These are phyloP conservation scores for Isotomurus palustris DNA, from an alignment of 2,888 invertebrate species.

Conservation along the genomic window DNA sequence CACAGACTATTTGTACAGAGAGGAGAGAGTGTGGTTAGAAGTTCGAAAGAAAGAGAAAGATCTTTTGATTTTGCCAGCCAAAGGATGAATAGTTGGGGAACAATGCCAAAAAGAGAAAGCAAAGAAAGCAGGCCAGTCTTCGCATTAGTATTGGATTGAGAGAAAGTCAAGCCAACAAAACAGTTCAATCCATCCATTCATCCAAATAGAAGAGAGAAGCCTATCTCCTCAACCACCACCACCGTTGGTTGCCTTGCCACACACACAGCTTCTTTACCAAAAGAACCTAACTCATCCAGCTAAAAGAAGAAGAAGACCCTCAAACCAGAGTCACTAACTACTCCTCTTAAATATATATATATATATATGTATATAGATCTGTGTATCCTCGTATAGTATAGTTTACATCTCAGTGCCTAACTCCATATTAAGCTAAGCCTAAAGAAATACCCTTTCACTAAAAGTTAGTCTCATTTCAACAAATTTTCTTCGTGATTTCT, in stretches of 20 bases:
- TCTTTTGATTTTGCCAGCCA: background rate
- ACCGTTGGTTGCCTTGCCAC: too few species aligned
- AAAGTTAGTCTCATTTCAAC: constrained; percentile 2
- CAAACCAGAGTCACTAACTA: background rate
- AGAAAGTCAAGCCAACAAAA: background rate
- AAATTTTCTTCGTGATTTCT: background rate
- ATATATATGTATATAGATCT: too few species aligned
- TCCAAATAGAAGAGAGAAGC: too few species aligned
- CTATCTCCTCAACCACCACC: too few species aligned
- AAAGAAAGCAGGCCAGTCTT: background rate
- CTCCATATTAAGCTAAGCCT: background rate
- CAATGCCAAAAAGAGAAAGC: background rate
- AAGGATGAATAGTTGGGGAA: background rate
- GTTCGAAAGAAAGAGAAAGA: too few species aligned
- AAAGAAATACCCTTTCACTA: background rate
- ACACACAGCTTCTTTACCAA: too few species aligned
- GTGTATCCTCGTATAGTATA: too few species aligned
- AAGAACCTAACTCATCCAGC: background rate
- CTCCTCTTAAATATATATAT: background rate
- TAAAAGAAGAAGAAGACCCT: background rate
- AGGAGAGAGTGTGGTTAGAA: too few species aligned
- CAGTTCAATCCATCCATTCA: background rate
- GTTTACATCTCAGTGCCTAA: too few species aligned
- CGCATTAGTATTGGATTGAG: background rate
- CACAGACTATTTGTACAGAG: too few species aligned